These are phyloP conservation scores for Siphonodentalium dalli DNA, from an alignment of 2,888 invertebrate species.

Conservation along the genomic window DNA sequence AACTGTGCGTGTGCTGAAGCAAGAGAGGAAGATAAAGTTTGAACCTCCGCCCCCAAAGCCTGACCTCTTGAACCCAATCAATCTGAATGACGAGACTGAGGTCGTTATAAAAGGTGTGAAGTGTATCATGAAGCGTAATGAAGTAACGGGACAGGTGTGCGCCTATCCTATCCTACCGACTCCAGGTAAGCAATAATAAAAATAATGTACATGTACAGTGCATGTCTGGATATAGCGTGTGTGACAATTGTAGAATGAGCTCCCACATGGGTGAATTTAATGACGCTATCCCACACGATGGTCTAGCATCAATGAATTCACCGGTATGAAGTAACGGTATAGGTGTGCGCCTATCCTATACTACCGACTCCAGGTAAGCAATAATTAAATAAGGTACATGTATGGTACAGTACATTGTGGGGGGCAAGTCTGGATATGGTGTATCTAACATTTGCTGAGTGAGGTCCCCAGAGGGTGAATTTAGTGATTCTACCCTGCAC, in stretches of 20 bases:
- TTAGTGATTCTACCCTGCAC: too few species aligned
- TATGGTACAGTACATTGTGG: too few species aligned
- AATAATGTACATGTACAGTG: background rate
- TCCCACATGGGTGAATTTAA: background rate
- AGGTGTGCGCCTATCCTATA: conserved; percentile 64
- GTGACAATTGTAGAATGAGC: background rate
- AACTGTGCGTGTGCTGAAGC: background rate
- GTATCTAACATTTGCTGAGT: background rate
- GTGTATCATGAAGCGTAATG: conserved; percentile 62
- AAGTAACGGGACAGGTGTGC: conserved; percentile 60
- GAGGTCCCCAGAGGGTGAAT: background rate
- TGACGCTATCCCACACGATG: too few species aligned
- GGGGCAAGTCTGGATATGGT: background rate
- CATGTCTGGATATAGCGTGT: background rate
- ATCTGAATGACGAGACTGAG: conserved; percentile 53
- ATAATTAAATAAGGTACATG: background rate
- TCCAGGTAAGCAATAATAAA: conserved; percentile 25
- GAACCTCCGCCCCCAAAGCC: conserved; percentile 28
- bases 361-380: conserved; percentile 38
- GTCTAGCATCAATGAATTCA: too few species aligned
- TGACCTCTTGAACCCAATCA: conserved; percentile 49
- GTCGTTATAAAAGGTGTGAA: conserved; percentile 64
- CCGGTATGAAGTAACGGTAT: conserved; percentile 60
- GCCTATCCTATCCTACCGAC: conserved; percentile 62
- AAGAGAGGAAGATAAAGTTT: background rate